Evolutionary conservation across 1,140 invertebrate species (phyloP), one percentile per base, ranked within the genome.

Genomic region (Latrodectus geometricus): DNA sequence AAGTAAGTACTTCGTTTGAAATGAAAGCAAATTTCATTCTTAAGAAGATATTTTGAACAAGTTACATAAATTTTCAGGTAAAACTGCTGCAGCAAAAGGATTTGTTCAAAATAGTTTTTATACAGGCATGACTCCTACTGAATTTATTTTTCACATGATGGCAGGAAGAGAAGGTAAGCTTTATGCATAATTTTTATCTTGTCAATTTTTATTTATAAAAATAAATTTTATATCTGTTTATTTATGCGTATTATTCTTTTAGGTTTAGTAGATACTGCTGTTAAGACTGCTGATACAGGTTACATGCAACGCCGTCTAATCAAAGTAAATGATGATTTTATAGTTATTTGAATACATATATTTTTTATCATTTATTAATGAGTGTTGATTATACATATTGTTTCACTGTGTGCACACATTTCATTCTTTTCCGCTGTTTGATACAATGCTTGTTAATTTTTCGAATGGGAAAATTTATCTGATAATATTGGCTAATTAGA

Each of bases 131-230:
- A 99, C 96, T 0, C 97, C 98, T 0, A 97, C 97, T 0, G 98
- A 99, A 92, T 99, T 99, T 91, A 98, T 98, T 91, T 99, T 99
- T 91, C 98, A 99, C 91, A 99, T 98, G 4, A 99, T 99, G 97
- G 98, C 96, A 73, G 98, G 98, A 4, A 93, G 98, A 88, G 98
- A 99, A 92, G 93, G 87, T 88, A 78, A 9, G 14, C 66, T 4
- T 49, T 35, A 48, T 50, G 12, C 8, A 7, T 15, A 5, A 2
- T 11, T 48, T 35, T 73, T n/a, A 11, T 15, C 0, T 12, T 14
- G 20, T 49, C 5, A 11, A 61, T 17, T 61, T 61, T 61, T 14
- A 61, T 61, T 14, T 3, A 61, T 14, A 61, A 61, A 61, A 61
- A 61, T 61, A 17, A 61, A 61, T 4, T 61, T 61, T 4, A 61